A percentile compares a stretch with the other conserved stretches of the same genome.
Conservation (phyloP, 1,140 invertebrate species). For the Apocrypta bakeri region DNA sequence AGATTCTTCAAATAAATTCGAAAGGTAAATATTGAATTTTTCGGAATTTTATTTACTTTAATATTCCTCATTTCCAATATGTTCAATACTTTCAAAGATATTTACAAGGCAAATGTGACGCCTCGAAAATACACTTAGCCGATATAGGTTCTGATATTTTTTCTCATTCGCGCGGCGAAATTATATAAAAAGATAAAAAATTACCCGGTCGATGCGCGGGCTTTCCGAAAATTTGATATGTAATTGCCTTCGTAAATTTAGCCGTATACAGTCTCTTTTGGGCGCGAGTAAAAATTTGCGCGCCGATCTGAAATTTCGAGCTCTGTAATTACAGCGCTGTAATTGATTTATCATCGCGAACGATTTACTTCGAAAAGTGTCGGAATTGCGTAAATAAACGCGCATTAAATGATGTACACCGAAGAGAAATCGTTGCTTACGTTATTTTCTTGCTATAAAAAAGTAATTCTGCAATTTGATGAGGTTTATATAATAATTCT, state of each 20-base stretch:
- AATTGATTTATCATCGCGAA: neutral
- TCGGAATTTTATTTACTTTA: no score
- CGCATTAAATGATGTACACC: neutral
- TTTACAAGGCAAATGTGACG: neutral
- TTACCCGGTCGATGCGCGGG: neutral
- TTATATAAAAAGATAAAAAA: neutral
- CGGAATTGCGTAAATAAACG: neutral
- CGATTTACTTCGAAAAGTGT: neutral
- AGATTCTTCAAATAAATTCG: no score
- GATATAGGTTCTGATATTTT: neutral
- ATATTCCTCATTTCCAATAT: no score
- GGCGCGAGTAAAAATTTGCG: neutral
- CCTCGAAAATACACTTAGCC: conserved; percentile 19
- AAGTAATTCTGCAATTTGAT: no score
- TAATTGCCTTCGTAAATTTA: neutral
- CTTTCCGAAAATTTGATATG: neutral
- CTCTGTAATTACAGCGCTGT: neutral
- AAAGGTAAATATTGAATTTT: no score
- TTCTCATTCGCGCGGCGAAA: neutral
- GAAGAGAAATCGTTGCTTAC: neutral
- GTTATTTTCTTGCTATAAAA: no score
- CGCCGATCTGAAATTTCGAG: neutral
- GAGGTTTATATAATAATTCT: no score
- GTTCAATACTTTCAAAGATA: no score
- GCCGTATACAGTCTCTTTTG: neutral